Percentiles rank a stretch among this genome's conserved stretches.
These are phyloP conservation scores for Cheilosia soror DNA, from an alignment of 2,888 invertebrate species.

Conservation along the genomic window DNA sequence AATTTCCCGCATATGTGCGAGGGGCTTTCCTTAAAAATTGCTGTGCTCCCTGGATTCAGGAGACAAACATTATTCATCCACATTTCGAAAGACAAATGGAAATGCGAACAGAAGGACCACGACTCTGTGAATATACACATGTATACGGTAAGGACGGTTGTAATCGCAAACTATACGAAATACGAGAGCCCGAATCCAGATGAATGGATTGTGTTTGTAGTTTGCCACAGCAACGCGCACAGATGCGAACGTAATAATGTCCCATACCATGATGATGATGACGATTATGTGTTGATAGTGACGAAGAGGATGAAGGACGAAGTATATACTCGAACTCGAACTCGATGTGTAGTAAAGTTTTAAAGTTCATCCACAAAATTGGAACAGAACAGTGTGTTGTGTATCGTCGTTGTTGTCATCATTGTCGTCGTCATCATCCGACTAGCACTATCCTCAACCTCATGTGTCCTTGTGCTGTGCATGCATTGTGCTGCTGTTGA, in stretches of 20 bases:
- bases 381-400: slow-evolving; percentile 14
- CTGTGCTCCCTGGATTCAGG: background rate
- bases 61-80: slow-evolving; percentile 16
- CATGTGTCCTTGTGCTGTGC: slow-evolving; percentile 45
- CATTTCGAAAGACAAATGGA: slow-evolving; percentile 60
- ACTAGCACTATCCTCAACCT: slow-evolving; percentile 23
- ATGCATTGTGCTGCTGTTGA: slow-evolving; percentile 70
- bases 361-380: slow-evolving; percentile 54
- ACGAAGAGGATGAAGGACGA: slow-evolving; percentile 1
- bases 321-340: background rate
- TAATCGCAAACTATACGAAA: slow-evolving; percentile 51
- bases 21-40: slow-evolving; percentile 26
- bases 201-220: slow-evolving; percentile 49
- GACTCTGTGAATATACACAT: background rate
- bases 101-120: slow-evolving; percentile 56
- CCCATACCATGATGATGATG: slow-evolving; percentile 15
- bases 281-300: slow-evolving; percentile 35
- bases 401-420: slow-evolving; percentile 29
- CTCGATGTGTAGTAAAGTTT: slow-evolving; percentile 40
- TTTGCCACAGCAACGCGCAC: background rate
- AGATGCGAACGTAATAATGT: slow-evolving; percentile 3
- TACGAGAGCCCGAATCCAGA: slow-evolving; percentile 14
- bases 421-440: slow-evolving; percentile 36
- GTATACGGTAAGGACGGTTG: slow-evolving; percentile 35
- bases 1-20: slow-evolving; percentile 63